Conservation (phyloP, 2,888 invertebrate species). For the Eueremaeus valkanovi region DNA sequence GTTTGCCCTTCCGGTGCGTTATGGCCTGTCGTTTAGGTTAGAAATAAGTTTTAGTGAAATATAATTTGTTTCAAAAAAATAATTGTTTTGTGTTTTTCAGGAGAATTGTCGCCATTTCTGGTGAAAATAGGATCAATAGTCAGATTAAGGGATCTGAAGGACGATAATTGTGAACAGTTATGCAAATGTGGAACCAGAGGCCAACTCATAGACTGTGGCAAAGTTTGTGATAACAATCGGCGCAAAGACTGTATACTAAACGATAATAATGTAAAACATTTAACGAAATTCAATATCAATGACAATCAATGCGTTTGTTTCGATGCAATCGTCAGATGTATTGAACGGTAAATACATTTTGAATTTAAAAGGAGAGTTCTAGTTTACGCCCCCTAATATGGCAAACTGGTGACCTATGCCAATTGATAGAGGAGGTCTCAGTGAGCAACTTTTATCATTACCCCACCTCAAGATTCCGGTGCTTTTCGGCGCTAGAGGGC, state of each 20-base stretch:
- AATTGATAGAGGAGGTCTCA: too few species aligned
- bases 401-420: too few species aligned
- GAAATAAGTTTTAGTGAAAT: background rate
- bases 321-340: background rate
- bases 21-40: constrained; percentile 34
- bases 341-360: background rate
- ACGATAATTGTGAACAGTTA: constrained; percentile 21
- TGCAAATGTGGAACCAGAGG: constrained; percentile 33
- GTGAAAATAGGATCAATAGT: background rate
- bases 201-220: constrained; percentile 31
- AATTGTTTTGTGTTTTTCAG: background rate
- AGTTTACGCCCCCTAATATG: too few species aligned
- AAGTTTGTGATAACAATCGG: background rate
- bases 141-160: constrained; percentile 1
- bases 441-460: too few species aligned
- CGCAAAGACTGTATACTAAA: background rate
- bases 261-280: background rate
- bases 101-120: constrained; percentile 4
- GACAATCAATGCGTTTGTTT: constrained; percentile 22
- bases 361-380: too few species aligned
- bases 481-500: too few species aligned
- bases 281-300: background rate
- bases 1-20: constrained; percentile 27
- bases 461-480: too few species aligned
- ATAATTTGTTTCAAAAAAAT: background rate